Conservation (phyloP, 2,888 invertebrate species). For the Cerastoderma edule region DNA sequence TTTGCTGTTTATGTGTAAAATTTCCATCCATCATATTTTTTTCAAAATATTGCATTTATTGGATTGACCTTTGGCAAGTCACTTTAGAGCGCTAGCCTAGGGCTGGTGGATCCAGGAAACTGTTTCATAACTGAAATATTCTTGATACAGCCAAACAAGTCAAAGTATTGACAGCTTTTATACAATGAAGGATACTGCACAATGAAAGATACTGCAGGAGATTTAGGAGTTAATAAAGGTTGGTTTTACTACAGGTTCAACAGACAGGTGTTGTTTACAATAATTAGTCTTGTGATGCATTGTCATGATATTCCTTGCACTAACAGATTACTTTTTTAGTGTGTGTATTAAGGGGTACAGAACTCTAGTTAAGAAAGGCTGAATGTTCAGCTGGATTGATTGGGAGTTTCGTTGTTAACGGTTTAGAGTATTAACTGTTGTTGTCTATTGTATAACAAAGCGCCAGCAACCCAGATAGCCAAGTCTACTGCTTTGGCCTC, state of each 20-base stretch:
- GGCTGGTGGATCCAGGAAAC: too few species aligned
- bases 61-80: too few species aligned
- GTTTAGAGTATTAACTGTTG: slow-evolving; percentile 66
- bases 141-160: not conserved
- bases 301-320: slow-evolving; percentile 9
- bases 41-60: too few species aligned
- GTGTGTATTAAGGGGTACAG: slow-evolving; percentile 2
- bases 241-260: not conserved
- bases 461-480: slow-evolving; percentile 88
- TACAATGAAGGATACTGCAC: too few species aligned
- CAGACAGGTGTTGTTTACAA: not conserved
- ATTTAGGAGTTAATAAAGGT: not conserved
- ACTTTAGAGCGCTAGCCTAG: too few species aligned
- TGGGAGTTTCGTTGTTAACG: slow-evolving; percentile 17
- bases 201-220: not conserved
- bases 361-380: slow-evolving; percentile 17
- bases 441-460: slow-evolving; percentile 78
- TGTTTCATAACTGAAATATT: too few species aligned
- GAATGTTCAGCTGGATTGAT: slow-evolving; percentile 21
- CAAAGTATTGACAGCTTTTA: not conserved
- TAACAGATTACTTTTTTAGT: slow-evolving; percentile 50
- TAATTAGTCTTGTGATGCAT: not conserved
- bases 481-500: slow-evolving; percentile 95
- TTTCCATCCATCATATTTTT: too few species aligned
- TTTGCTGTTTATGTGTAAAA: too few species aligned